These are phyloP conservation scores for Mesoclemmys tuberculata DNA, from an alignment of 2,113 vertebrate species.

Conservation along the genomic window DNA sequence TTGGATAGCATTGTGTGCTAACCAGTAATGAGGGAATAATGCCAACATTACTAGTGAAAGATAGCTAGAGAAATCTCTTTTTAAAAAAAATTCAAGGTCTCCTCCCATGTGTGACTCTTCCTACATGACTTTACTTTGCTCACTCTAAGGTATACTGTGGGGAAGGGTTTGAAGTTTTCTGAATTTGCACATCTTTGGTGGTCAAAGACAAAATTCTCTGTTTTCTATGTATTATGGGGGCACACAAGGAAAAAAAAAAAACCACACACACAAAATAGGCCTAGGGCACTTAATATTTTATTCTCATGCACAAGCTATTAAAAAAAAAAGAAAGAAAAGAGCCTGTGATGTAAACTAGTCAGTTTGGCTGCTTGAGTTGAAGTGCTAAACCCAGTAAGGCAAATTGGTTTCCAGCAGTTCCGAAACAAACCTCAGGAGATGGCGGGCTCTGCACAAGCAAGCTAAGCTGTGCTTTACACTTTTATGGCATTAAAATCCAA, in stretches of 20 bases:
- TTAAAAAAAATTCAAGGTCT: constrained; percentile 41
- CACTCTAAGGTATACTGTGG: constrained; percentile 34
- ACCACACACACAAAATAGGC: constrained; percentile 31
- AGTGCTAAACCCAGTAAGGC: constrained; percentile 59
- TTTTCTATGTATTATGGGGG: constrained; percentile 45
- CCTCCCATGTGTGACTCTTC: constrained; percentile 55
- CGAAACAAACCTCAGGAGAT: constrained; percentile 70
- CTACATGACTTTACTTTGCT: constrained; percentile 63
- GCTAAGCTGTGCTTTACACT: constrained; percentile 72
- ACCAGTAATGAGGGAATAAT: constrained; percentile 12
- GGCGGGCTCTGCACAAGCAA: constrained; percentile 54
- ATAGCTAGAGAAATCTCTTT: constrained; percentile 25
- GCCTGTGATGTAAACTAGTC: constrained; percentile 62
- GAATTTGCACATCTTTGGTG: constrained; percentile 62
- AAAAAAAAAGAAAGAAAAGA: neutral
- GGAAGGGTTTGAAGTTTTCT: constrained; percentile 59
- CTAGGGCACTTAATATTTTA: constrained; percentile 62
- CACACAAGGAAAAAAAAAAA: constrained; percentile 1
- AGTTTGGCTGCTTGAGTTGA: constrained; percentile 53
- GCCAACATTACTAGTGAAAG: neutral
- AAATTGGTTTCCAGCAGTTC: constrained; percentile 73
- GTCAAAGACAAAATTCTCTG: constrained; percentile 65
- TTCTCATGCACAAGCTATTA: constrained; percentile 40
- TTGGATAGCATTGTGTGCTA: neutral
- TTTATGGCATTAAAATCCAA: constrained; percentile 68